phyloP scores from a whole-genome alignment of 2,797 vertebrate genomes.

The Amblyopsis hoosieri region DNA sequence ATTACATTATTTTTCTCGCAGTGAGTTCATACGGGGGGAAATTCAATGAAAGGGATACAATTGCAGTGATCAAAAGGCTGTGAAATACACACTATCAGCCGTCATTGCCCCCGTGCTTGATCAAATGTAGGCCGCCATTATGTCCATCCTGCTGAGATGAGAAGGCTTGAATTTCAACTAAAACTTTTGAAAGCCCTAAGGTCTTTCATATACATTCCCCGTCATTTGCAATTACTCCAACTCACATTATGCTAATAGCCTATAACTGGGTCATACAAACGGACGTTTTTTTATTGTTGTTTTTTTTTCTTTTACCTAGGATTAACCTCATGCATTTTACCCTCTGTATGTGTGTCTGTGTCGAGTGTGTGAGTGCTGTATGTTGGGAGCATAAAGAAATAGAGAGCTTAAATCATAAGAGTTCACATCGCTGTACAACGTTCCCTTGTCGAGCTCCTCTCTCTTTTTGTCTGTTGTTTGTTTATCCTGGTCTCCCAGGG shows the following conservation, averaged over 20 bases:
- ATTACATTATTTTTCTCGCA: constrained; percentile 8
- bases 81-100: constrained; percentile 43
- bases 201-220: constrained; percentile 88
- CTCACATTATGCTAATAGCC: constrained; percentile 90
- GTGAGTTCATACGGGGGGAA: constrained; percentile 9
- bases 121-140: constrained; percentile 34
- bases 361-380: constrained; percentile 40
- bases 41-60: not conserved
- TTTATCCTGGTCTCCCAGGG: constrained; percentile 47
- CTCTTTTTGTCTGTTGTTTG: constrained; percentile 13
- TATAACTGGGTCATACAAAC: constrained; percentile 88
- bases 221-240: constrained; percentile 92
- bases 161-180: constrained; percentile 83
- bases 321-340: constrained; percentile 55
- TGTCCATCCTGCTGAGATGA: constrained; percentile 72
- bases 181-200: constrained; percentile 86
- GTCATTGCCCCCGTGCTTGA: constrained; percentile 6
- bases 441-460: constrained; percentile 22
- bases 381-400: constrained; percentile 37
- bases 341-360: constrained; percentile 10
- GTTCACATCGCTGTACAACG: constrained; percentile 38
- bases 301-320: constrained; percentile 75
- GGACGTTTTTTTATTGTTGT: constrained; percentile 9
- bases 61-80: constrained; percentile 8
- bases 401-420: constrained; percentile 16